phyloP scores from a whole-genome alignment of 2,888 invertebrate genomes.

The Drosophila infuscata region DNA sequence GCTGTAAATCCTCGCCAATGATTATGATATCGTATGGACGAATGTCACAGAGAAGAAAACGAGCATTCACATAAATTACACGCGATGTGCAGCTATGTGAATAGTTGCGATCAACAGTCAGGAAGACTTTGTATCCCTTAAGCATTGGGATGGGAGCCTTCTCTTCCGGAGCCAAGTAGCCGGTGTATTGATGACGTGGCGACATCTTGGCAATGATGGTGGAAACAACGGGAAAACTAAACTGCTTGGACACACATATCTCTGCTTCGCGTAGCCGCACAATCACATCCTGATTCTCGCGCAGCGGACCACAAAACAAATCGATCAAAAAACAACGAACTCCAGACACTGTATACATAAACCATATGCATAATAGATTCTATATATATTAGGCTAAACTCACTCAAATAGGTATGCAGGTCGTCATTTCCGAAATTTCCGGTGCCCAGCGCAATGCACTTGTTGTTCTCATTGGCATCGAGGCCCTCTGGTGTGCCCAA shows the following conservation, averaged over 20 bases:
- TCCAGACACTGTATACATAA: conserved; percentile 54
- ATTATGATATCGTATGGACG: conserved; percentile 73
- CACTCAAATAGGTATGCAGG: conserved; percentile 59
- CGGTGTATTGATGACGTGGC: conserved; percentile 79
- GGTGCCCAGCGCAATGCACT: conserved; percentile 69
- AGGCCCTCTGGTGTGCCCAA: conserved; percentile 47
- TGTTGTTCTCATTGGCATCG: conserved; percentile 60
- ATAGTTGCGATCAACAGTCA: conserved; percentile 70
- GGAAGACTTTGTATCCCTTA: conserved; percentile 35
- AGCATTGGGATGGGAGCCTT: conserved; percentile 25
- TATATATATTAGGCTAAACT: conserved; percentile 23
- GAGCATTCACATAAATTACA: conserved; percentile 77
- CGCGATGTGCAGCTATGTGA: conserved; percentile 47
- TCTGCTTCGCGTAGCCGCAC: conserved; percentile 74
- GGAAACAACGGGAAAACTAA: conserved; percentile 71
- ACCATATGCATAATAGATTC: neutral
- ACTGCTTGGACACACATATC: conserved; percentile 65
- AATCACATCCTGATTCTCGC: conserved; percentile 69
- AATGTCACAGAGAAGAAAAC: conserved; percentile 71
- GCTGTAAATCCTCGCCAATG: conserved; percentile 75
- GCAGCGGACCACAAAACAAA: conserved; percentile 70
- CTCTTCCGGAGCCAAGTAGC: conserved; percentile 41
- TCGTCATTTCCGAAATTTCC: conserved; percentile 30
- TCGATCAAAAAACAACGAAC: conserved; percentile 78
- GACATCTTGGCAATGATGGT: conserved; percentile 75